A percentile compares a stretch with the other conserved stretches of the same genome.
Conservation (phyloP, 1,140 invertebrate genomes). For the Onthophagus taurus region DNA sequence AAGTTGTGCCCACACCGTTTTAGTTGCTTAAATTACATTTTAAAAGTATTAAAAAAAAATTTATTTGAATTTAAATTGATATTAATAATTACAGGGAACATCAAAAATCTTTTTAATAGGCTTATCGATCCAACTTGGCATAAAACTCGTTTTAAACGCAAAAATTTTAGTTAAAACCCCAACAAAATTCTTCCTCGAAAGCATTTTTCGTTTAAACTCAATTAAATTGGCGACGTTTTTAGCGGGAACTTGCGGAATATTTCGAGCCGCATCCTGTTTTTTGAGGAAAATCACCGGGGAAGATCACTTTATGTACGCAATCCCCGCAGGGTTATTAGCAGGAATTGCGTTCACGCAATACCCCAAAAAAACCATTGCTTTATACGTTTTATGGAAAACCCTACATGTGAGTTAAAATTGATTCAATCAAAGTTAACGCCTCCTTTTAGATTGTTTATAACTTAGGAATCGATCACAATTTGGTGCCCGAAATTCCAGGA, state of each 20-base stretch:
- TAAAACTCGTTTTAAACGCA: slow-evolving; percentile 46
- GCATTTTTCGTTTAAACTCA: slow-evolving; percentile 46
- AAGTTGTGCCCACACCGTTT: no score
- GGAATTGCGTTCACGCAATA: slow-evolving; percentile 53
- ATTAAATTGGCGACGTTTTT: slow-evolving; percentile 52
- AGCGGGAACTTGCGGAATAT: slow-evolving; percentile 52
- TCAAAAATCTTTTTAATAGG: slow-evolving; percentile 49
- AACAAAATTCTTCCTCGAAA: slow-evolving; percentile 38
- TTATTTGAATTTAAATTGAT: no score
- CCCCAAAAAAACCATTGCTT: slow-evolving; percentile 55
- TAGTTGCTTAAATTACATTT: no score
- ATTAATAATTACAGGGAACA: no score
- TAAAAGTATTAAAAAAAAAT: no score
- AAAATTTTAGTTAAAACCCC: slow-evolving; percentile 43
- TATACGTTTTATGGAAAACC: slow-evolving; percentile 64
- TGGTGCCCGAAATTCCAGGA: slow-evolving; percentile 50
- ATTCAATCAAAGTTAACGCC: no score
- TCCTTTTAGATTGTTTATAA: slow-evolving; percentile 50
- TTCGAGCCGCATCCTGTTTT: slow-evolving; percentile 49
- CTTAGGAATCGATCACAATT: slow-evolving; percentile 45
- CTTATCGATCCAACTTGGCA: slow-evolving; percentile 46
- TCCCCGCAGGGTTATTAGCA: slow-evolving; percentile 54
- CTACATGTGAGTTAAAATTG: slow-evolving; percentile 52
- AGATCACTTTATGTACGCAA: slow-evolving; percentile 49
- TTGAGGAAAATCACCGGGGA: slow-evolving; percentile 44